Evolutionary conservation across 2,113 vertebrate genomes (phyloP).

Genomic region (Herpetotheres cachinnans): DNA sequence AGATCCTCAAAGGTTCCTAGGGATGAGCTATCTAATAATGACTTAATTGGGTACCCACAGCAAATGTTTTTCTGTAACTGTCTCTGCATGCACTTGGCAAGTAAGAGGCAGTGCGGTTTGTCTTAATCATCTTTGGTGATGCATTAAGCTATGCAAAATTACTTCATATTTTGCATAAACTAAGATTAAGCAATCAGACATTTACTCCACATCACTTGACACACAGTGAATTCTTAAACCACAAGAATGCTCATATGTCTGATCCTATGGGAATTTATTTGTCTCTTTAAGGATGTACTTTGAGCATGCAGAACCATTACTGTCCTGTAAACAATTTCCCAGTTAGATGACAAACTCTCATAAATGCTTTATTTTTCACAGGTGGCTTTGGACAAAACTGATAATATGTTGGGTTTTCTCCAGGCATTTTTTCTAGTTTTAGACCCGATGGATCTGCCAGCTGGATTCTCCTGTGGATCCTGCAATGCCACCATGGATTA

Average conservation of each 20-base stretch:
- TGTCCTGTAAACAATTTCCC: background rate
- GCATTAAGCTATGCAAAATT: slow-evolving; percentile 43
- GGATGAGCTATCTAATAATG: background rate
- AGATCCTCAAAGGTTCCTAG: background rate
- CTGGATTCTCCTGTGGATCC: background rate
- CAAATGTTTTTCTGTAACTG: background rate
- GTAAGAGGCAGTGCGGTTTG: background rate
- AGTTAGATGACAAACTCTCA: background rate
- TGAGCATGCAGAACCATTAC: background rate
- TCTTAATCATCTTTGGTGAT: slow-evolving; percentile 49
- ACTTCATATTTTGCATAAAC: slow-evolving; percentile 48
- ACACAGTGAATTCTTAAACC: background rate
- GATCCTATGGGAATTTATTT: background rate
- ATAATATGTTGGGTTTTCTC: background rate
- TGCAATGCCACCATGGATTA: background rate
- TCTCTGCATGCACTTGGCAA: background rate
- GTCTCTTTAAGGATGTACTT: background rate
- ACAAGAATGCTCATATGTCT: background rate
- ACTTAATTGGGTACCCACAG: background rate
- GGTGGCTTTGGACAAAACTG: background rate
- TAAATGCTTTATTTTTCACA: background rate
- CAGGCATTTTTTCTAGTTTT: background rate
- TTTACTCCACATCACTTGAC: background rate
- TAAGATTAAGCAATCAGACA: slow-evolving; percentile 41
- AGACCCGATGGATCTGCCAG: background rate